Evolutionary conservation across 92 coral and sea anemone genomes (phyloP).

Genomic region (Paragorgia papillata): DNA sequence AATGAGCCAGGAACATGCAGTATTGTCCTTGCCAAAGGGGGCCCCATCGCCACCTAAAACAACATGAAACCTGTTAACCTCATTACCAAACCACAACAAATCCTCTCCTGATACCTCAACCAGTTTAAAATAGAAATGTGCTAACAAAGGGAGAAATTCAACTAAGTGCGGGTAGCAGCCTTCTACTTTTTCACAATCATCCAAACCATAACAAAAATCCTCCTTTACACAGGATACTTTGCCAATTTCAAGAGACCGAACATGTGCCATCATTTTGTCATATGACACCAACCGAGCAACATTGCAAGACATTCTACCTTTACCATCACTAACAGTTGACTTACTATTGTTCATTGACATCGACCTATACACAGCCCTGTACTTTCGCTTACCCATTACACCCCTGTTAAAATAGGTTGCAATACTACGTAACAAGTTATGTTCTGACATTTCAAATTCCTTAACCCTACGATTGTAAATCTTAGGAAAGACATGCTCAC

Average conservation of each 20-base stretch:
- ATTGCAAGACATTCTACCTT: constrained; percentile 68
- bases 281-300: constrained; percentile 70
- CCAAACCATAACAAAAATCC: no score
- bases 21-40: no score
- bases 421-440: constrained; percentile 63
- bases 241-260: constrained; percentile 68
- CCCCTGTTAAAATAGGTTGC: no score
- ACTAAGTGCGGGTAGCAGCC: no score
- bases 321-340: constrained; percentile 24
- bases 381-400: constrained; percentile 69
- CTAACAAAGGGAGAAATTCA: no score
- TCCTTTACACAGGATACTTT: constrained; percentile 55
- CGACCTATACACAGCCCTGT: constrained; percentile 57
- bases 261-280: constrained; percentile 71
- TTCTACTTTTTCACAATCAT: no score
- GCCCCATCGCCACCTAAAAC: no score
- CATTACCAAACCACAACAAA: no score
- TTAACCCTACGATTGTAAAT: constrained; percentile 62
- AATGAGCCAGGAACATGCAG: no score
- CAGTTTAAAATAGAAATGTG: no score
- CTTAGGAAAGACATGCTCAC: constrained; percentile 65
- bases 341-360: constrained; percentile 40
- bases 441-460: constrained; percentile 61
- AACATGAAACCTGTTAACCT: no score
- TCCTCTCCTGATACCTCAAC: no score